phyloP scores from a whole-genome alignment of 2,888 invertebrate species.

The Tetanocera ferruginea region DNA sequence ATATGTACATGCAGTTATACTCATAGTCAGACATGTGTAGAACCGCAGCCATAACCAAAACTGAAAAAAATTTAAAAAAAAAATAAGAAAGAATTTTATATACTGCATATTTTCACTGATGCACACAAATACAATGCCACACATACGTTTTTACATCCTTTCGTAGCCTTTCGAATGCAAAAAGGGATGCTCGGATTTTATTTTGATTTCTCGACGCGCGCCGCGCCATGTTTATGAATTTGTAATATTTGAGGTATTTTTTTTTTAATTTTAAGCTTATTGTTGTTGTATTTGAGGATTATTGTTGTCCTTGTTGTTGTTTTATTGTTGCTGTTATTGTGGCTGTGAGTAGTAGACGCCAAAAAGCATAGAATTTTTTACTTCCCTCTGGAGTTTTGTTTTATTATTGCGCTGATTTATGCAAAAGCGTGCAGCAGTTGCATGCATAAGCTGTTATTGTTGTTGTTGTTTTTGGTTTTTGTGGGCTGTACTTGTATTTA shows the following conservation, averaged over 20 bases:
- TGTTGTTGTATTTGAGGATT: neutral
- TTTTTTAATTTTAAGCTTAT: conserved; percentile 2
- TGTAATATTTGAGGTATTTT: conserved; percentile 32
- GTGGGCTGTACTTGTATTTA: too few species aligned
- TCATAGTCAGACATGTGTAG: too few species aligned
- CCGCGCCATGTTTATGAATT: conserved; percentile 17
- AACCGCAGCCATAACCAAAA: too few species aligned
- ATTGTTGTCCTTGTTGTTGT: neutral
- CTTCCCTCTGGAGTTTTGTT: neutral
- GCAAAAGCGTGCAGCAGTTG: conserved; percentile 21
- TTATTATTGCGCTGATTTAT: conserved; percentile 32
- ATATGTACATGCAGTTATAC: too few species aligned
- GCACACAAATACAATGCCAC: too few species aligned
- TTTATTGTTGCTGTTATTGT: neutral
- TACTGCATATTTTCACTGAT: too few species aligned
- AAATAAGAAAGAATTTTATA: too few species aligned
- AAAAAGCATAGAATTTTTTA: neutral
- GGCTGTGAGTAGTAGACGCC: too few species aligned
- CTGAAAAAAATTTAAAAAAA: too few species aligned
- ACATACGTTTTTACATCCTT: too few species aligned
- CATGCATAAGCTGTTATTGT: conserved; percentile 11
- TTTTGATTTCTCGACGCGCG: conserved; percentile 18
- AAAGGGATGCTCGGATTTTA: conserved; percentile 10
- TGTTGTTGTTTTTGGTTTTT: too few species aligned
- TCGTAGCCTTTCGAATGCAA: neutral